These are phyloP conservation scores for Caenorhabditis auriculariae DNA, from an alignment of 2,888 invertebrate genomes.

Conservation along the genomic window DNA sequence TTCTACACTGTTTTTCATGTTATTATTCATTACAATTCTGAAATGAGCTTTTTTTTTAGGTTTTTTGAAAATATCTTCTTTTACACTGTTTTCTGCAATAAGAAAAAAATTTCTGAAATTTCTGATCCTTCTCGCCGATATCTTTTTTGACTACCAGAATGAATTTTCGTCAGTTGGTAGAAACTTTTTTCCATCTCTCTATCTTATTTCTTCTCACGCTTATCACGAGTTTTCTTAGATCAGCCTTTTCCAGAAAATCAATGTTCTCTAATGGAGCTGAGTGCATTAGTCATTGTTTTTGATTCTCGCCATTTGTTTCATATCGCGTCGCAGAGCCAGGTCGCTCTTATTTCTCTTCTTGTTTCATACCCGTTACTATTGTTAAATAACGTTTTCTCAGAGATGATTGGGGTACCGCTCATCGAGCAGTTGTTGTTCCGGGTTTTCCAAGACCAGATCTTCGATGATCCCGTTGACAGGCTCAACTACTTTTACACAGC, in stretches of 20 bases:
- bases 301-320: background rate
- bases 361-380: background rate
- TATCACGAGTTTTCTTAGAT: background rate
- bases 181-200: too few species aligned
- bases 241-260: background rate
- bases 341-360: background rate
- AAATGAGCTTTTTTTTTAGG: too few species aligned
- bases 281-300: background rate
- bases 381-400: conserved; percentile 1
- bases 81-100: too few species aligned
- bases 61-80: too few species aligned
- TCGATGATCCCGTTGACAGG: conserved; percentile 60
- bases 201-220: background rate
- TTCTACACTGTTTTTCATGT: too few species aligned
- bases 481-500: conserved; percentile 60
- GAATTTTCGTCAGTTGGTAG: too few species aligned
- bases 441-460: conserved; percentile 55
- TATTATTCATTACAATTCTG: too few species aligned
- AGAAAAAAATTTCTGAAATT: too few species aligned
- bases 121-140: too few species aligned
- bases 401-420: conserved; percentile 60
- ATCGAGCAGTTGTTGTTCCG: conserved; percentile 54
- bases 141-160: too few species aligned
- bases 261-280: background rate
- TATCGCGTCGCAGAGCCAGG: background rate